Conservation (phyloP, 1,140 invertebrate species). For the Sinonovacula constricta region DNA sequence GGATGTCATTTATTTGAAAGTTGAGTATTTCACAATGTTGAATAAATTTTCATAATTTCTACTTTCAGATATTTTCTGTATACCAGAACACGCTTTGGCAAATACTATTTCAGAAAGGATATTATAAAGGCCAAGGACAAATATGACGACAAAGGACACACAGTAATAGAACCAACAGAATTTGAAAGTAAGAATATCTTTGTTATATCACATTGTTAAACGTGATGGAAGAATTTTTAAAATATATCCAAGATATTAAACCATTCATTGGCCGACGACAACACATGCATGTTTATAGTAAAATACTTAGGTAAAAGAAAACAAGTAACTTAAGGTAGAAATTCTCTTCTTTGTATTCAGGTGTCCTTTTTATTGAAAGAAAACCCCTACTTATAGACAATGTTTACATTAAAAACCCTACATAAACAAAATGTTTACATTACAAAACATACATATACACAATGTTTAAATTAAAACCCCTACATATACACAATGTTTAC, state of each 20-base stretch:
- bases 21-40: too few species aligned
- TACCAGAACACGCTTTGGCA: constrained; percentile 53
- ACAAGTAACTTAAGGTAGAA: too few species aligned
- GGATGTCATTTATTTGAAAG: too few species aligned
- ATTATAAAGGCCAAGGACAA: constrained; percentile 52
- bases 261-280: not conserved
- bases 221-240: not conserved
- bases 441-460: too few species aligned
- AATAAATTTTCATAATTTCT: too few species aligned
- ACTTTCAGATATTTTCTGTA: constrained; percentile 60
- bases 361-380: not conserved
- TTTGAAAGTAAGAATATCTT: constrained; percentile 54
- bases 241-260: not conserved
- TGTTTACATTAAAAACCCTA: too few species aligned
- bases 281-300: too few species aligned
- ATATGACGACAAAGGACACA: constrained; percentile 55
- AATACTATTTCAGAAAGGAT: constrained; percentile 52
- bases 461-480: too few species aligned
- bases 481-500: too few species aligned
- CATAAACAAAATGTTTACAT: too few species aligned
- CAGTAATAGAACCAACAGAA: constrained; percentile 49
- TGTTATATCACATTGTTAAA: not conserved
- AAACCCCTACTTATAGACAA: too few species aligned
- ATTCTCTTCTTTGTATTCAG: not conserved
- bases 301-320: too few species aligned